A percentile compares a stretch with the other conserved stretches of the same genome.
phyloP scores from a whole-genome alignment of 1,140 invertebrate species.

The Zeugodacus cucurbitae region DNA sequence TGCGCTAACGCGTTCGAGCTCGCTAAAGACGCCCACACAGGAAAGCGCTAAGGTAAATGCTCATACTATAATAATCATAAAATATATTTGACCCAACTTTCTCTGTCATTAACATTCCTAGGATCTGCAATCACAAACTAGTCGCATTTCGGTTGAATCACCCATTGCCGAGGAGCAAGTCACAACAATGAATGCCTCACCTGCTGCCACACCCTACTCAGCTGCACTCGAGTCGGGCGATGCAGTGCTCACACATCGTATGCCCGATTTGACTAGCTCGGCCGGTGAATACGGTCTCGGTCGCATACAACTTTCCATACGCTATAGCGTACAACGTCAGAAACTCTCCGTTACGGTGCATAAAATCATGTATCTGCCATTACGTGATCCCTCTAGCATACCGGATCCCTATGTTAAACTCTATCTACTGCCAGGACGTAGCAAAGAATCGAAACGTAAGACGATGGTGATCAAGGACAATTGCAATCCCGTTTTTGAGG shows the following conservation, averaged over 20 bases:
- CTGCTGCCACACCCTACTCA: conserved; percentile 48
- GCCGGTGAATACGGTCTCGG: conserved; percentile 78
- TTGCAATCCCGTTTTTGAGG: conserved; percentile 91
- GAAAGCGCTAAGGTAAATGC: conserved; percentile 33
- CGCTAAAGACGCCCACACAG: conserved; percentile 37
- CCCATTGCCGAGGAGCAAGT: conserved; percentile 64
- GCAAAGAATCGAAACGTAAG: conserved; percentile 90
- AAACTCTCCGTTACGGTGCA: conserved; percentile 85
- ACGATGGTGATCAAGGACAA: conserved; percentile 89
- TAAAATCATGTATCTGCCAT: conserved; percentile 88
- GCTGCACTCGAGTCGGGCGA: conserved; percentile 50
- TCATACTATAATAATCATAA: not conserved
- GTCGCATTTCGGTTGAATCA: conserved; percentile 55
- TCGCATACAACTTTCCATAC: conserved; percentile 85
- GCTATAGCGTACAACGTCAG: conserved; percentile 85
- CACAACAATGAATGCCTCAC: conserved; percentile 48
- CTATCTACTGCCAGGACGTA: conserved; percentile 88
- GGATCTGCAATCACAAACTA: conserved; percentile 52
- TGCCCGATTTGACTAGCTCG: conserved; percentile 69
- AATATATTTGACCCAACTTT: too few species aligned
- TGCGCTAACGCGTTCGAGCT: conserved; percentile 29
- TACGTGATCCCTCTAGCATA: conserved; percentile 87
- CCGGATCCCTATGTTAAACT: conserved; percentile 96
- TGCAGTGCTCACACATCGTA: conserved; percentile 63
- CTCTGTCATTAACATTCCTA: conserved; percentile 2